Conservation (phyloP, 2,113 vertebrate species). For the Melierax canorus region DNA sequence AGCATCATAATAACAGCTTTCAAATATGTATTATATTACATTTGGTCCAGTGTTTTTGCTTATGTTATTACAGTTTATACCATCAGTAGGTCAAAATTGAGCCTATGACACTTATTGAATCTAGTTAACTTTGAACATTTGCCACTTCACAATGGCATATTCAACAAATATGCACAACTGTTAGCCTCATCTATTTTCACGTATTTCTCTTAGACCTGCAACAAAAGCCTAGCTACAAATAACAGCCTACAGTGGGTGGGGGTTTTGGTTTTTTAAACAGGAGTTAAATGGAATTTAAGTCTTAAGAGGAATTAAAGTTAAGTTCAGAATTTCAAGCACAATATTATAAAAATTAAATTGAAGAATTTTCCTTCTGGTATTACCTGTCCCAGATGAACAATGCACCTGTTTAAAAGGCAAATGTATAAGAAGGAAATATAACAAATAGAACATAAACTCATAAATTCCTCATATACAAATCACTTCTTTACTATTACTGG, state of each 20-base stretch:
- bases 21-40: background rate
- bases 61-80: background rate
- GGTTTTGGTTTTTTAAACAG: background rate
- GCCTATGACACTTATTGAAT: background rate
- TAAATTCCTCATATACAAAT: background rate
- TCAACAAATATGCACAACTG: background rate
- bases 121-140: background rate
- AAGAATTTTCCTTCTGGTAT: background rate
- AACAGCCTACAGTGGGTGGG: background rate
- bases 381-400: background rate
- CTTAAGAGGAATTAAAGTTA: background rate
- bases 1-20: background rate
- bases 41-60: background rate
- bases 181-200: background rate
- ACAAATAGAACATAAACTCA: background rate
- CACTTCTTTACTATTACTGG: background rate
- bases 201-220: background rate
- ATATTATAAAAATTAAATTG: background rate
- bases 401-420: background rate
- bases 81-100: background rate
- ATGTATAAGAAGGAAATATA: background rate
- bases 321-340: background rate
- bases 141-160: background rate
- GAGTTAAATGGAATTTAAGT: background rate
- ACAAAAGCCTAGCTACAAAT: background rate